Evolutionary conservation across 2,797 vertebrate genomes (phyloP), one percentile per base, ranked within the genome.

Genomic region (Enteromius afrohamiltoni): DNA sequence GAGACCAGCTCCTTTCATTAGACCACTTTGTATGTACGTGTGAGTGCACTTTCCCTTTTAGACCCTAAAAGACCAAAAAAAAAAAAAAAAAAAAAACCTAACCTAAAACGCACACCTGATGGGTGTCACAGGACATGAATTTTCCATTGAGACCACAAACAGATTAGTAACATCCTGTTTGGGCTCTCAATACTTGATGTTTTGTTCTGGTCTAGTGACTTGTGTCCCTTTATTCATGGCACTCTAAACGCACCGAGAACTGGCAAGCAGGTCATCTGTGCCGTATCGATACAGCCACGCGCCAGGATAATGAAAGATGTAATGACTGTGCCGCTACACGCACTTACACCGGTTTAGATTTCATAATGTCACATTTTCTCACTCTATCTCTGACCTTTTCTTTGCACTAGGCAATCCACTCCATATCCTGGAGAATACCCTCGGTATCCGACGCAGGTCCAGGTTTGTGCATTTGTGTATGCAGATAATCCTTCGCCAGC

Each of bases 341-440:
- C 29, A 79, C 82, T 88, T 69, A 85, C 86, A 70, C 68, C 42
- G 79, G 76, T 84, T 89, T 80, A 89, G 91, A 92, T 93, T 91
- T 93, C 76, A 89, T 80, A 91, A 91, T 88, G 91, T 92, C 92
- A 90, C 78, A 90, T 91, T 89, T 87, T 86, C 90, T 91, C 88
- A 91, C 89, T 91, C 88, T 87, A 85, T 86, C 89, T 88, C 90
- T 90, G 92, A 93, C 93, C 91, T 93, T 94, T 93, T 76, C 78
- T 70, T 80, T 2, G 77, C 64, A 84, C 87, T 89, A 86, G 90
- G 71, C 88, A 91, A 74, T 79, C 68, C 88, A 90, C 78, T 92
- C 89, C 91, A 92, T 90, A 87, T 87, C 87, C 88, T 85, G 85
- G n/a, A 80, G n/a, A 74, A 23, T 78, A 87, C 2, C 1, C 75